A percentile compares a stretch with the other conserved stretches of the same genome.
phyloP scores from a whole-genome alignment of 2,888 invertebrate species.

The Leucophora obtusa region DNA sequence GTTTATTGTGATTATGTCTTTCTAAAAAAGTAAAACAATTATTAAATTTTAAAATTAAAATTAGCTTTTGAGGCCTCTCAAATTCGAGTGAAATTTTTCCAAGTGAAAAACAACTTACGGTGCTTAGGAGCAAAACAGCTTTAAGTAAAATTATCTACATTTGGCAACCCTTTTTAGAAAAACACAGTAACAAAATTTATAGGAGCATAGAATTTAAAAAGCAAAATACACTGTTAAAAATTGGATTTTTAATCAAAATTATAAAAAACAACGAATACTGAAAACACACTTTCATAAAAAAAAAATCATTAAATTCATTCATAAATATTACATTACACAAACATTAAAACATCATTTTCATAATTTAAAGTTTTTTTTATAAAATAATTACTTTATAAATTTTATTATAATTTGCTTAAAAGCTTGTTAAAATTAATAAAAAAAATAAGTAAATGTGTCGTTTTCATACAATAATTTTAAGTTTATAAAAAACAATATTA shows the following conservation, averaged over 20 bases:
- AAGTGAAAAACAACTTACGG: too few species aligned
- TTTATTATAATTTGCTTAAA: slow-evolving; percentile 53
- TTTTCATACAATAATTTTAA: slow-evolving; percentile 49
- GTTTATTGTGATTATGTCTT: too few species aligned
- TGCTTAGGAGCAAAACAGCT: too few species aligned
- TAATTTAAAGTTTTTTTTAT: slow-evolving; percentile 23
- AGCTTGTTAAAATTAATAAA: slow-evolving; percentile 38
- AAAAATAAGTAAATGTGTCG: slow-evolving; percentile 22
- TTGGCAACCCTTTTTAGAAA: background rate
- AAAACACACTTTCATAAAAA: slow-evolving; percentile 22
- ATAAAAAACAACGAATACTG: slow-evolving; percentile 12
- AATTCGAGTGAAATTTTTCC: too few species aligned
- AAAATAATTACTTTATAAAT: slow-evolving; percentile 35
- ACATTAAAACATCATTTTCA: slow-evolving; percentile 32
- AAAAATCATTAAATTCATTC: slow-evolving; percentile 24
- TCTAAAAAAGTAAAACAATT: too few species aligned
- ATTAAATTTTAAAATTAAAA: too few species aligned
- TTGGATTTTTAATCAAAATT: slow-evolving; percentile 7
- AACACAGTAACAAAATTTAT: background rate
- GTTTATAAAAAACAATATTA: slow-evolving; percentile 34
- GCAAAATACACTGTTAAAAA: slow-evolving; percentile 58
- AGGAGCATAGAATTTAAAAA: slow-evolving; percentile 19
- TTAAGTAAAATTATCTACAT: too few species aligned
- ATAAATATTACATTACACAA: slow-evolving; percentile 11
- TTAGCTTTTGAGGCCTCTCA: too few species aligned